phyloP scores from a whole-genome alignment of 2,797 vertebrate species.

The Spinus pinus region DNA sequence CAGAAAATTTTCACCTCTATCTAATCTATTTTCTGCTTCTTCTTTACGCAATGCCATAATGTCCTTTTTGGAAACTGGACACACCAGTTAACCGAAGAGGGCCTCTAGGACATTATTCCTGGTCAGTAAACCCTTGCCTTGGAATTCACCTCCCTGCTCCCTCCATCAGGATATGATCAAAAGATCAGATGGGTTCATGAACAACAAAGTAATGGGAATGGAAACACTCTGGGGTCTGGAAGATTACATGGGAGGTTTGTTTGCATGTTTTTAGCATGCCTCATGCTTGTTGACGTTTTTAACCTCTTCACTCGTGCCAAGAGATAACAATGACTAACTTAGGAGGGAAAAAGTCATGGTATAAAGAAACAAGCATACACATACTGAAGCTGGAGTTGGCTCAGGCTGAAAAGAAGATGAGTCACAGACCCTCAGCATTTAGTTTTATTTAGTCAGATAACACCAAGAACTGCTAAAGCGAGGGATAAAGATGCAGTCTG shows the following conservation, averaged over 20 bases:
- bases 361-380: constrained; percentile 7
- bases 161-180: neutral
- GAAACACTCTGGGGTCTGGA: neutral
- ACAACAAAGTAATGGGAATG: neutral
- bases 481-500: neutral
- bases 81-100: neutral
- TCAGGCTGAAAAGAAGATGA: constrained; percentile 51
- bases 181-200: constrained; percentile 16
- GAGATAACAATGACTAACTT: constrained; percentile 51
- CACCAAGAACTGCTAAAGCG: constrained; percentile 8
- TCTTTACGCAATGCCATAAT: neutral
- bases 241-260: constrained; percentile 19
- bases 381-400: constrained; percentile 7
- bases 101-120: neutral
- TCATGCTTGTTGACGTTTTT: constrained; percentile 23
- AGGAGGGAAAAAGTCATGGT: constrained; percentile 9
- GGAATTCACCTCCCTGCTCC: neutral
- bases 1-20: neutral
- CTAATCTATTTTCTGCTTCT: neutral
- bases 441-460: constrained; percentile 46
- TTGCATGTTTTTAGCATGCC: constrained; percentile 33
- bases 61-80: neutral
- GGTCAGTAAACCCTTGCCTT: neutral
- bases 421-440: constrained; percentile 2
- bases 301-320: constrained; percentile 40